Percentiles rank a stretch among this genome's conserved stretches.
These are phyloP conservation scores for Oligia latruncula DNA, from an alignment of 2,888 invertebrate genomes.

Conservation along the genomic window DNA sequence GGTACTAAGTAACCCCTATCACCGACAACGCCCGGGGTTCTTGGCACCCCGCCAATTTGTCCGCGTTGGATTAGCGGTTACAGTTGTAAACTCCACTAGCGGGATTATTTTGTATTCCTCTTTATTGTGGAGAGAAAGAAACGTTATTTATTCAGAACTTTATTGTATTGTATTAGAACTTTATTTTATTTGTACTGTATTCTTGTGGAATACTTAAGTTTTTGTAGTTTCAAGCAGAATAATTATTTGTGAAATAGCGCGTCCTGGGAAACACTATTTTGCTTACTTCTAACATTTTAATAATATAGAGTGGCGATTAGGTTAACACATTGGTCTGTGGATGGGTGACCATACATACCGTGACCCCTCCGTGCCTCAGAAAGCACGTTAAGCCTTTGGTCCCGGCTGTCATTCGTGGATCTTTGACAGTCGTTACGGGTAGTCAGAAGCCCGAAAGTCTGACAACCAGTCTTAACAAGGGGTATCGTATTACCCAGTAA, in stretches of 20 bases:
- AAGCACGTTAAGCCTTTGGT: too few relatives aligned
- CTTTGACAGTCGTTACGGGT: too few relatives aligned
- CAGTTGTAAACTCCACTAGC: conserved; percentile 46
- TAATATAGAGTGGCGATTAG: too few relatives aligned
- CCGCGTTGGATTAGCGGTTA: conserved; percentile 45
- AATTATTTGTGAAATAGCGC: neutral
- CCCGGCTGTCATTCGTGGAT: too few relatives aligned
- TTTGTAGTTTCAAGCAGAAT: neutral
- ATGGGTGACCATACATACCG: too few relatives aligned
- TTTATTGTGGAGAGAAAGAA: conserved; percentile 42
- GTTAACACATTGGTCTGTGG: too few relatives aligned
- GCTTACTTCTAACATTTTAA: neutral
- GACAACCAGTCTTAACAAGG: too few relatives aligned
- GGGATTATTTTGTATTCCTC: conserved; percentile 50
- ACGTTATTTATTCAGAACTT: conserved; percentile 24
- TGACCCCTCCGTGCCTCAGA: too few relatives aligned
- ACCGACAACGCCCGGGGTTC: conserved; percentile 36
- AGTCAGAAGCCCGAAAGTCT: too few relatives aligned
- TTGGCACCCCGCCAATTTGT: conserved; percentile 59
- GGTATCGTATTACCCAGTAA: too few relatives aligned
- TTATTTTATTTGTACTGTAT: too few relatives aligned
- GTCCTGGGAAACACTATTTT: neutral
- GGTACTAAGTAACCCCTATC: conserved; percentile 49
- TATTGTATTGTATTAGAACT: conserved; percentile 6
- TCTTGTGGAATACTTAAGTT: neutral